Base-by-base conservation (phyloP, 2,888 invertebrate genomes). In the Cataglyphis altisquamis region DNA sequence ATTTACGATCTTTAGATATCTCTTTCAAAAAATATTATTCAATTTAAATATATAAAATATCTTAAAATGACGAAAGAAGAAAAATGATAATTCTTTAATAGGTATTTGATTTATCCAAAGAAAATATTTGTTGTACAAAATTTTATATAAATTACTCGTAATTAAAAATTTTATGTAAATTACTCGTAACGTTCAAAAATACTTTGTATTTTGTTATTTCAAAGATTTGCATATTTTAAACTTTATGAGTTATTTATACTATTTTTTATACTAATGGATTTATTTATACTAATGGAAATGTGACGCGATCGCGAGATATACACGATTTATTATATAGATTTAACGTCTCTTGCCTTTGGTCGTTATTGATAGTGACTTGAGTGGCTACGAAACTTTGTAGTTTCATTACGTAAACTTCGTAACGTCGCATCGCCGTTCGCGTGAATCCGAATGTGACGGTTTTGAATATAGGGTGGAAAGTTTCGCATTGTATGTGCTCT, bases 371-470 rank as follows among this genome's bases (percentile, higher is more conserved):
- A n/a, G 21, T 8, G 73, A 45, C 60, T 45, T 60, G 48, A 57
- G 72, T 70, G 45, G 32, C 32, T 72, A 41, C 36, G 21, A 78
- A 78, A 78, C 57, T 80, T 80, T 5, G 55, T n/a, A 25, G 68
- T 52, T 39, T 29, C 60, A 52, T 52, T 52, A 15, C 36, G 73
- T 55, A 60, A 80, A 80, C 78, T 80, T 72, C 45, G 45, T 36
- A 72, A 45, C 36, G 45, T 72, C 32, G 70, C 36, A 36, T 72
- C 45, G 70, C 73, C 60, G n/a, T 80, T 72, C 72, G 73, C 25
- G 36, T 72, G 78, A 80, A 80, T 80, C 73, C 78, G 60, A 80
- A 80, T 80, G 78, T 80, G 78, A 80, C 45, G 72, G 78, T 80
- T 80, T 60, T 72, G 72, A 62, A 80, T 80, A 80, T 60, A 72